Evolutionary conservation across 2,888 invertebrate genomes (phyloP), one percentile per base, ranked within the genome.

Genomic region (Oscheius sp.): DNA sequence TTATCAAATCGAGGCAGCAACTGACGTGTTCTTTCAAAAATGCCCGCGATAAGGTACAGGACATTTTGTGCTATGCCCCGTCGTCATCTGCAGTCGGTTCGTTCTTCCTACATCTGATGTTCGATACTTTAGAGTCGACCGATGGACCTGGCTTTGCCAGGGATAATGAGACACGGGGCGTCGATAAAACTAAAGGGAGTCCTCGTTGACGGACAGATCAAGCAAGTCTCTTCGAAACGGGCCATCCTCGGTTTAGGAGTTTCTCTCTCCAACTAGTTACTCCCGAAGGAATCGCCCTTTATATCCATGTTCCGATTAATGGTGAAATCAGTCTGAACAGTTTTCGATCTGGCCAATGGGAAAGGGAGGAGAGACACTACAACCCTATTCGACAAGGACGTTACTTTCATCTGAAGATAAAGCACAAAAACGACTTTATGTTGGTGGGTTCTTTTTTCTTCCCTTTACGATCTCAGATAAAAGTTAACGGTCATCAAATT

Each of bases 271-370:
- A 59, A 24, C 28, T 59, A 17, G 26, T n/a, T 12, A 59, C 59
- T 26, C 41, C 28, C 4, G 59, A 59, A n/a, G 59, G 59, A 3
- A 41, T 59, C 28, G 59, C 44, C 1, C 9, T 59, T 2, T 44
- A 44, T 2, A 59, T 59, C 28, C 17, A 17, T 26, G 44, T 59
- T 22, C 59, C 59, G 12, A 17, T 41, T n/a, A 9, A 44, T 1
- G 59, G 59, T 6, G 44, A 59, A 26, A 59, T 59, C 17, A 28
- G 17, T 4, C 41, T 59, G 28, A 59, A 59, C 59, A 59, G 59
- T 28, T 44, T 44, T 9, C 24, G 28, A 28, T 41, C 26, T 2
- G 44, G 59, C 24, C 41, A 44, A 44, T 59, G 59, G 59, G 59
- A 59, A n/a, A 6, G 26, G 8, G 59, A 59, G 28, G 59, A 59